Base-by-base conservation (phyloP, 2,113 vertebrate genomes). In the Cariama cristata region DNA sequence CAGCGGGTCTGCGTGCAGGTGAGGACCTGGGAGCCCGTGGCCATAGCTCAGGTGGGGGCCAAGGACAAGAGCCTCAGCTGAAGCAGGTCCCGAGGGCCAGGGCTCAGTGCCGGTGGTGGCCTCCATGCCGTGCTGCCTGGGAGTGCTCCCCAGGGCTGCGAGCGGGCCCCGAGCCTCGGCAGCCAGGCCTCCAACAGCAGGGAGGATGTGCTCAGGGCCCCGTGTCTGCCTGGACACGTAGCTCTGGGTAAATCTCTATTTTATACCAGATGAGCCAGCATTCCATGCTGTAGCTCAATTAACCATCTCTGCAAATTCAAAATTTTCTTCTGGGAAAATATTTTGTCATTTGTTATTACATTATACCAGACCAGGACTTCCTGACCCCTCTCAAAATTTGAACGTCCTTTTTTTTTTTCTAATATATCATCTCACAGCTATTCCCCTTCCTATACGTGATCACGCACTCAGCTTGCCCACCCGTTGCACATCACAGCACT, bases 141-240 rank as follows among this genome's bases (percentile, higher is more conserved):
- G 21, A 63, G 30, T 2, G 2, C 33, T 52, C 50, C 52, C 26
- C 33, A 9, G 0, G 2, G 44, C n/a, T 4, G 2, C 0, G 2
- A 26, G 49, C 17, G 2, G 27, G 68, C 40, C 52, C 67, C 8
- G 20, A 42, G 38, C 28, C 68, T 14, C 10, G 0, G 47, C 55
- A 68, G 68, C 68, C n/a, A 60, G 40, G 49, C 17, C 30, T 40
- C 21, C 63, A 44, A 69, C 62, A 53, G 58, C 1, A 0, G 40
- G 28, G 26, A 76, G 50, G 56, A 23, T 38, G 15, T 4, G 13
- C 14, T 47, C 53, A 18, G 15, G 26, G 30, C 26, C 47, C 26
- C 0, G 1, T 16, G 45, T 18, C 66, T 85, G 60, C 40, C 59
- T 28, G 58, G 71, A 53, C 26, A 66, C 0, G 0, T 8, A 32